Evolutionary conservation across 1,140 invertebrate species (phyloP), one percentile per base, ranked within the genome.

Genomic region (Orchesella cincta): DNA sequence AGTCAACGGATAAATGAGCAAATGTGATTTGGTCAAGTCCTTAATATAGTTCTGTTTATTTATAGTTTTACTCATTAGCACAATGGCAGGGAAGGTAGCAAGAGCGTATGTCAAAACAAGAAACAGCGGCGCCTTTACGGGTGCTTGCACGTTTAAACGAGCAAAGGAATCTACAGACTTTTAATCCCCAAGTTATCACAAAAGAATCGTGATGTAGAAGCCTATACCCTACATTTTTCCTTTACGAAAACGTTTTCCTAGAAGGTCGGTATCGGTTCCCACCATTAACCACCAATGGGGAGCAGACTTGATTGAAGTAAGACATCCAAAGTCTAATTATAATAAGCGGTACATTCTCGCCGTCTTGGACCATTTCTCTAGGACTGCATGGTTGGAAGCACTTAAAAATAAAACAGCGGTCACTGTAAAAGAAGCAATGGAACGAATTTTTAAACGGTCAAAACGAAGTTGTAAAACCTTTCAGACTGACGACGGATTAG

Each of bases 281-380:
- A 67, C 28, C 3, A 64, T 76, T 8, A 46, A 71, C 26, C 16
- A 76, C 71, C 75, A 76, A 51, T 35, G 36, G 1, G 62, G 75
- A 14, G 67, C 67, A 33, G 75, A 76, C 51, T 71, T 76, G 36
- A 71, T 71, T 71, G 75, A 76, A 46, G 31, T 76, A 16, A 76
- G 31, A 28, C 46, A 51, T n/a, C 36, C 26, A 12, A 76, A 62
- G 31, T 39, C 33, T 46, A 76, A 76, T 71, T 70, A 76, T 31
- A 57, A 57, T 46, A 71, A 76, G 28, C 1, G 39, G 34, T 76
- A 71, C 28, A 70, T 76, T 23, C 28, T 76, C 1, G 35, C 36
- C 3, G 64, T 51, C 8, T 23, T 71, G 8, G 75, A 76, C 51
- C 31, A 31, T 31, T 76, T 76, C 33, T 46, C 34, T n/a, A 70